Evolutionary conservation across 37 sponge, comb jelly and placozoan genomes (phyloP).

Genomic region (Haliclona indistincta): DNA sequence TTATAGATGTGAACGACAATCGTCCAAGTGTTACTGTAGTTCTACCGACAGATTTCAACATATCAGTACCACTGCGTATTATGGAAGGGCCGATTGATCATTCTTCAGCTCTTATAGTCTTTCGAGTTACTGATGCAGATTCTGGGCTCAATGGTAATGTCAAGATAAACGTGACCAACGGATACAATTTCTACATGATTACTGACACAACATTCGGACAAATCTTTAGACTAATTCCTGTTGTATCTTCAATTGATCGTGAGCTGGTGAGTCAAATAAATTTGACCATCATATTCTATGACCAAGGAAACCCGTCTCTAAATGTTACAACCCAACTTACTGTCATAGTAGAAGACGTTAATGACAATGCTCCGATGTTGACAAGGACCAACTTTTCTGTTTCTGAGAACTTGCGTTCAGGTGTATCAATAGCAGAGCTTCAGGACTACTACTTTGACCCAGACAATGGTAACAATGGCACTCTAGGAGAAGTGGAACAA

Average conservation of each 20-base stretch:
- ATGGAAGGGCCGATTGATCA: too few species aligned
- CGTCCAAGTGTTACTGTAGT: too few species aligned
- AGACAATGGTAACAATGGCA: conserved; percentile 28
- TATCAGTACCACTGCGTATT: too few species aligned
- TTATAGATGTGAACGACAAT: too few species aligned
- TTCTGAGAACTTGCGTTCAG: background rate
- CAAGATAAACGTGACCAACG: too few species aligned
- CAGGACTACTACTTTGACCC: background rate
- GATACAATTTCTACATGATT: too few species aligned
- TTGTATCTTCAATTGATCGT: background rate
- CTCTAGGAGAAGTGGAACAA: background rate
- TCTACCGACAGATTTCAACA: too few species aligned
- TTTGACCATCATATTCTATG: background rate
- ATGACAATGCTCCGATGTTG: conserved; percentile 34
- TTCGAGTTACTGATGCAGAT: too few species aligned
- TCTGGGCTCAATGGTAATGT: too few species aligned
- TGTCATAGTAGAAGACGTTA: conserved; percentile 4
- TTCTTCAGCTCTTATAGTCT: too few species aligned
- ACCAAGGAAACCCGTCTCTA: conserved; percentile 11
- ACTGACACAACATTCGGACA: too few species aligned
- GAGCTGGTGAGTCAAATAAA: background rate
- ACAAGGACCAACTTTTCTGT: background rate
- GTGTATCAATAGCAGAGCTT: background rate
- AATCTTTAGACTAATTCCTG: too few species aligned
- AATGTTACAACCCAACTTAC: background rate